Evolutionary conservation across 2,113 vertebrate genomes (phyloP), one percentile per base, ranked within the genome.

Genomic region (Plecturocebus donacophilus): DNA sequence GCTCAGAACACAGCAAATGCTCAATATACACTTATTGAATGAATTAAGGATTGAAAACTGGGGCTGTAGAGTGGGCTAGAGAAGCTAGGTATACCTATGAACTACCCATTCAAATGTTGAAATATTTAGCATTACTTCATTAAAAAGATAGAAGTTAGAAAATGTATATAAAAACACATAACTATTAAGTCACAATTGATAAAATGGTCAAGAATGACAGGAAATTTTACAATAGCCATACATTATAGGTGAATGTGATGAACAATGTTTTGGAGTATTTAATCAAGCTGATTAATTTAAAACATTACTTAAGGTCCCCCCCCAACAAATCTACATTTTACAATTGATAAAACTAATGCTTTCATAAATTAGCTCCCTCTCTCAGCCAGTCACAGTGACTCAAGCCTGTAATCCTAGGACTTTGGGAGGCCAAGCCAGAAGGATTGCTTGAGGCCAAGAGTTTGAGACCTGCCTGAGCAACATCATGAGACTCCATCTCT

Each of bases 191-290:
- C 38, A 79, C 12, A 64, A 35, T 1, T 90, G 70, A 76, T 56
- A 32, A 90, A 81, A 77, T 49, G 47, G 20, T 1, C n/a, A 75
- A 25, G 25, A 75, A 56, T 58, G 38, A 77, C 10, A 45, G 25
- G 49, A 76, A 38, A 91, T 73, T 93, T 91, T 61, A 89, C 14
- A 88, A 32, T 19, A 93, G 56, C 21, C 87, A 47, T 19, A 25
- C 19, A 71, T 64, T 58, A 47, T n/a, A 32, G 32, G 11, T 75
- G 11, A 52, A 38, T 54, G 9, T 68, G 40, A 82, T 35, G 66
- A 92, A 54, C 6, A 85, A 84, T 40, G 58, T 71, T 91, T 92
- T 87, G 77, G 38, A 79, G 83, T 79, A 87, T 73, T 83, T 96
- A 52, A 73, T 90, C 38, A 49, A 10, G 8, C 5, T 47, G 35